Evolutionary conservation across 2,797 vertebrate genomes (phyloP).

Genomic region (Falco concolor): DNA sequence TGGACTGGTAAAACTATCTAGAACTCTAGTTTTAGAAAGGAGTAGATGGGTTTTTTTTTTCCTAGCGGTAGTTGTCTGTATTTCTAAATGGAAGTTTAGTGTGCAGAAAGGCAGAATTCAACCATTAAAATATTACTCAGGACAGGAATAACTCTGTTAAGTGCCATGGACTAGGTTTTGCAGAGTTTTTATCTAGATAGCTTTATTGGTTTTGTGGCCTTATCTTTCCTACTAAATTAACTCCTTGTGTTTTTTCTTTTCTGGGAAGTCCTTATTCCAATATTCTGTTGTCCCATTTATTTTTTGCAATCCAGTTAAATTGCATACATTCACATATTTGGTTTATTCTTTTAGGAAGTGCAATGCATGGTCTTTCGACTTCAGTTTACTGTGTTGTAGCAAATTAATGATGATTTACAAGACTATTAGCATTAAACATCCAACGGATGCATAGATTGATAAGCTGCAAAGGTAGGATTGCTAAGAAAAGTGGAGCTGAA

Average conservation of each 20-base stretch:
- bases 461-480: not conserved
- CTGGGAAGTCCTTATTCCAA: not conserved
- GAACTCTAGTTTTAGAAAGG: not conserved
- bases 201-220: not conserved
- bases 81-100: not conserved
- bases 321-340: not conserved
- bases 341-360: not conserved
- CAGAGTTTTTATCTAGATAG: not conserved
- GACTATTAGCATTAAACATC: not conserved
- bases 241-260: too few relatives aligned
- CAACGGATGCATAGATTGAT: not conserved
- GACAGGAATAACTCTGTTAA: not conserved
- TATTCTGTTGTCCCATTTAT: not conserved
- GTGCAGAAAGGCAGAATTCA: not conserved
- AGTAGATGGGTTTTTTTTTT: not conserved
- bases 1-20: not conserved
- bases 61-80: not conserved
- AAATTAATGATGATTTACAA: not conserved
- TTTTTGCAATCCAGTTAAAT: not conserved
- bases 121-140: not conserved
- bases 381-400: not conserved
- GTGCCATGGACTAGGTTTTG: not conserved
- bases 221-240: not conserved
- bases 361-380: accelerated
- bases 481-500: not conserved